Evolutionary conservation across 2,888 invertebrate genomes (phyloP).

Genomic region (Pasiphila rectangulata): DNA sequence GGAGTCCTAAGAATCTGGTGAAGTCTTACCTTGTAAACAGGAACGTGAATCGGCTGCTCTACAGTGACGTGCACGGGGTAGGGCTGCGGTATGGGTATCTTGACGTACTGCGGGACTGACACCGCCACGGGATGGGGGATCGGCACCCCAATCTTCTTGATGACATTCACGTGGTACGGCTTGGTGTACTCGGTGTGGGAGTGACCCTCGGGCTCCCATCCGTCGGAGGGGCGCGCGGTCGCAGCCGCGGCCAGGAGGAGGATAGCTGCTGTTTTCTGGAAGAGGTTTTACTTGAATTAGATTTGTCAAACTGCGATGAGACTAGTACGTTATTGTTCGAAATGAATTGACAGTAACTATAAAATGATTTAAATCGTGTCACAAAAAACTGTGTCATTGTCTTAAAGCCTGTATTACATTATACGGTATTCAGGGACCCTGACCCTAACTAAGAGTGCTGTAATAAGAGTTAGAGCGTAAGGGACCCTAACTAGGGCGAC

Average conservation of each 20-base stretch:
- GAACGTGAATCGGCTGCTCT: slow-evolving; percentile 86
- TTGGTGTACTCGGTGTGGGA: slow-evolving; percentile 85
- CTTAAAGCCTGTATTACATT: background rate
- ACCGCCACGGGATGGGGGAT: slow-evolving; percentile 87
- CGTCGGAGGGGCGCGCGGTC: slow-evolving; percentile 63
- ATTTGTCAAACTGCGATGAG: too few species aligned
- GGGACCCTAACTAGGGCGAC: too few species aligned
- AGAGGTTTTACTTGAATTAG: slow-evolving; percentile 10
- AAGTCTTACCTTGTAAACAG: slow-evolving; percentile 85
- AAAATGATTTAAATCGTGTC: too few species aligned
- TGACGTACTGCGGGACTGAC: slow-evolving; percentile 85
- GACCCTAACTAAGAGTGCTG: too few species aligned
- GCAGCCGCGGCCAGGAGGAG: slow-evolving; percentile 56
- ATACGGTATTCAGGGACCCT: background rate
- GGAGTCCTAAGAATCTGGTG: too few species aligned
- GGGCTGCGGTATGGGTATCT: slow-evolving; percentile 87
- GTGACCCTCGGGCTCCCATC: slow-evolving; percentile 79
- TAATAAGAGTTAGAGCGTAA: too few species aligned
- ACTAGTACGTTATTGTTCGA: too few species aligned
- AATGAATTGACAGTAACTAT: too few species aligned
- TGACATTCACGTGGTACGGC: slow-evolving; percentile 85
- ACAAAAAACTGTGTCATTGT: too few species aligned
- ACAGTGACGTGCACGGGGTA: slow-evolving; percentile 87
- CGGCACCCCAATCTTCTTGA: slow-evolving; percentile 87
- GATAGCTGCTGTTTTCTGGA: slow-evolving; percentile 69